Evolutionary conservation across 2,113 vertebrate genomes (phyloP), one percentile per base, ranked within the genome.

Genomic region (Amazona vittata): DNA sequence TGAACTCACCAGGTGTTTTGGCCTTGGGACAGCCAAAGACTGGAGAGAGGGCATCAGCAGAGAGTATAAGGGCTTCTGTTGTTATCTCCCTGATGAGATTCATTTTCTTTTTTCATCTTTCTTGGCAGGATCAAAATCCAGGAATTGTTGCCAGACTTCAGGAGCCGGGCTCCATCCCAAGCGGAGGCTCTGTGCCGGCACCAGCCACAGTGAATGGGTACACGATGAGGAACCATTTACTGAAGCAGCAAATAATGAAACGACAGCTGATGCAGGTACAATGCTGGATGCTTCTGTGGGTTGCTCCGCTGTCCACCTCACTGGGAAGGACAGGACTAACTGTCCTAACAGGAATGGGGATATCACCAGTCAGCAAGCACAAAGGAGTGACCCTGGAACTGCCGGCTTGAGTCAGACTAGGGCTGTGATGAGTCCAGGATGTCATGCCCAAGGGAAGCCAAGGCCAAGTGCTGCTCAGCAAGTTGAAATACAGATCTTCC

Each of bases 221-320:
- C 92, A 97, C 97, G 0, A 98, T 96, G 95, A 97, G 96, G 84
- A 98, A 98, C 95, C 97, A 98, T 75, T 47, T 98, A 55, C 96
- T 98, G 77, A 98, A 98, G 90, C 98, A 97, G 94, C 98, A 98
- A 89, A 97, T 98, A 29, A 98, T 98, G 33, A 97, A 96, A 47
- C 89, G 98, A 73, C 98, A 98, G 85, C 94, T 98, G 65, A 94
- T 96, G 79, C 95, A 98, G 92, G 90, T 97, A 91, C 1, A 14
- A 10, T 59, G 85, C 78, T 0, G 12, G 44, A 44, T 14, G n/a
- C 71, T 49, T 73, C 67, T 74, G 10, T 33, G 22, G 70, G 55
- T 46, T 96, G 46, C 64, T 87, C 46, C 33, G 47, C 75, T n/a
- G 35, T 80, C 65, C 71, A 22, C 52, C 52, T 82, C 62, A 12